phyloP scores from a whole-genome alignment of 2,888 invertebrate species.

The Ceratothoa steindachneri region DNA sequence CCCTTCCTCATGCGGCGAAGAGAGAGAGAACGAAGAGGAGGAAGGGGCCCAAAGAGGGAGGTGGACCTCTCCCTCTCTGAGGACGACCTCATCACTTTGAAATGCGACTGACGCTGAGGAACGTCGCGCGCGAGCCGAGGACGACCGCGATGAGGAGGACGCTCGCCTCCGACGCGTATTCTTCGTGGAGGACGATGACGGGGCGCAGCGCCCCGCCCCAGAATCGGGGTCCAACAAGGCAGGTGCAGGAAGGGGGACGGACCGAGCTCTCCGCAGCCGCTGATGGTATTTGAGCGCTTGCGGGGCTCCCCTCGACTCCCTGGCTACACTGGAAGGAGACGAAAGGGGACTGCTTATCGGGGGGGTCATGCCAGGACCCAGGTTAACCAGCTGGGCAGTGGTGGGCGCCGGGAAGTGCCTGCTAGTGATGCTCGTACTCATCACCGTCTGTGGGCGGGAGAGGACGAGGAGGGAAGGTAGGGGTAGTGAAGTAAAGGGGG shows the following conservation, averaged over 20 bases:
- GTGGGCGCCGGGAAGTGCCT: neutral
- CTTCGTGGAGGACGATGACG: too few species aligned
- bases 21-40: neutral
- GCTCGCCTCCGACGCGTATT: too few species aligned
- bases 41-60: neutral
- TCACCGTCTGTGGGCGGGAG: neutral
- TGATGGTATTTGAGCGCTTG: neutral
- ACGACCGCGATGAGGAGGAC: too few species aligned
- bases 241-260: neutral
- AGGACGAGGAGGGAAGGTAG: constrained; percentile 2
- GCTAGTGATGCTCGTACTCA: neutral
- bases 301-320: neutral
- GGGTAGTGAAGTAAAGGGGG: neutral
- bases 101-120: too few species aligned
- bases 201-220: too few species aligned
- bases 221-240: too few species aligned
- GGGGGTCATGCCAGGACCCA: neutral
- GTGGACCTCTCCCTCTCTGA: neutral
- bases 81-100: too few species aligned
- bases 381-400: neutral
- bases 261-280: neutral
- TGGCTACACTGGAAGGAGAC: neutral
- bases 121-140: too few species aligned
- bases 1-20: neutral
- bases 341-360: neutral